Percentiles rank a stretch among this genome's conserved stretches.
Conservation (phyloP, 2,797 vertebrate species). For the Lagorchestes hirsutus region DNA sequence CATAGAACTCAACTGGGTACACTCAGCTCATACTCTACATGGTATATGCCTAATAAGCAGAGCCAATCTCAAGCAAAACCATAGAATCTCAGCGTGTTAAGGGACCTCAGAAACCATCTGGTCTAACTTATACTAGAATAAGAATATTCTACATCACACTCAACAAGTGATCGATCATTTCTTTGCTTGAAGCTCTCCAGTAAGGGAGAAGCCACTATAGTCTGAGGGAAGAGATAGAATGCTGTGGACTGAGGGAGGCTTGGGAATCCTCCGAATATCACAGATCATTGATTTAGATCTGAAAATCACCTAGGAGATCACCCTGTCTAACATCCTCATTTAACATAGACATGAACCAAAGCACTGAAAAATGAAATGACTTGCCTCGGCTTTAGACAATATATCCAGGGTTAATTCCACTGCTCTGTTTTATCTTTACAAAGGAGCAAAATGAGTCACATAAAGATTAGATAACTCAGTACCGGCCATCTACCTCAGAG, state of each 20-base stretch:
- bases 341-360: neutral
- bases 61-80: neutral
- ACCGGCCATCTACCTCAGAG: neutral
- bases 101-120: neutral
- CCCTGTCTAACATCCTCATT: neutral
- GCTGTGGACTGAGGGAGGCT: neutral
- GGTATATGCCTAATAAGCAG: neutral
- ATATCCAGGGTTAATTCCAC: neutral
- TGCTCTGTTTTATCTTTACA: neutral
- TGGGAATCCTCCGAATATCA: neutral
- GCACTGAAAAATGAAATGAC: neutral
- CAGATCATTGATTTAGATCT: neutral
- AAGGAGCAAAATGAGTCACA: neutral
- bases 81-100: neutral
- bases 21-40: neutral
- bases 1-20: neutral
- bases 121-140: neutral
- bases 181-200: neutral
- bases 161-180: neutral
- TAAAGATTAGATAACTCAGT: neutral
- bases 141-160: neutral
- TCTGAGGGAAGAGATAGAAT: neutral
- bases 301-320: neutral
- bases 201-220: neutral
- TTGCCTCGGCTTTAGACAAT: neutral